Conservation (phyloP, 1,140 invertebrate species). For the Dinoponera quadriceps region DNA sequence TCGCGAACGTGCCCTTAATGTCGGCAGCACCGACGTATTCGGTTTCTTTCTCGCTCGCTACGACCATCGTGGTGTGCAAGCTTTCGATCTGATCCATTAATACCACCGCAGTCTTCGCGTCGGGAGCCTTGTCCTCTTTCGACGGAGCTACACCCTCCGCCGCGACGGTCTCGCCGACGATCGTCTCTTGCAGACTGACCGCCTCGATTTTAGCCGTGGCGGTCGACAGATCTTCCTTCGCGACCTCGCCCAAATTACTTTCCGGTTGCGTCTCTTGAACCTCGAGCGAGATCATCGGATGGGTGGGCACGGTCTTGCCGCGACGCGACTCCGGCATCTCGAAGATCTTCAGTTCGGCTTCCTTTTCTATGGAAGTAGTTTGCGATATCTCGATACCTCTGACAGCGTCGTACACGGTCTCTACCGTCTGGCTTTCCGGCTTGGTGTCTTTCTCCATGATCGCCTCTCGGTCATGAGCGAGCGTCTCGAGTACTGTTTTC, state of each 20-base stretch:
- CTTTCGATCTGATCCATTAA: constrained; percentile 85
- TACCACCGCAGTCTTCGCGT: constrained; percentile 84
- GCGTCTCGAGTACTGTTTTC: constrained; percentile 86
- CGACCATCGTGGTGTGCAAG: constrained; percentile 85
- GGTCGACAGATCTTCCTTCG: constrained; percentile 77
- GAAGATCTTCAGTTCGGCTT: constrained; percentile 84
- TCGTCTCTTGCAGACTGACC: constrained; percentile 84
- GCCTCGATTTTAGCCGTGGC: constrained; percentile 85
- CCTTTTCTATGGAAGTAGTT: constrained; percentile 86
- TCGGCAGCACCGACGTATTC: constrained; percentile 79
- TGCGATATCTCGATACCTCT: constrained; percentile 86
- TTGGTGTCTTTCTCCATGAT: constrained; percentile 77
- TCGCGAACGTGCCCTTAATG: constrained; percentile 82
- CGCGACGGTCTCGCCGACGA: constrained; percentile 85
- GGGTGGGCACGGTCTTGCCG: constrained; percentile 85
- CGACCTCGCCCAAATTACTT: constrained; percentile 84
- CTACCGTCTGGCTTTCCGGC: constrained; percentile 81
- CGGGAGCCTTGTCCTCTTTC: constrained; percentile 78
- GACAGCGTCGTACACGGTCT: constrained; percentile 82
- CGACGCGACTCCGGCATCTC: constrained; percentile 86
- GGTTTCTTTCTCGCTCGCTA: constrained; percentile 83
- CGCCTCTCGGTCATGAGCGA: constrained; percentile 86
- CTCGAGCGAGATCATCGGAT: constrained; percentile 86
- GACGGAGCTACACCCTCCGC: constrained; percentile 83
- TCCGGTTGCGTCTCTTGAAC: constrained; percentile 87